Base-by-base conservation (phyloP, 2,888 invertebrate species). In the Blomia tropicalis region DNA sequence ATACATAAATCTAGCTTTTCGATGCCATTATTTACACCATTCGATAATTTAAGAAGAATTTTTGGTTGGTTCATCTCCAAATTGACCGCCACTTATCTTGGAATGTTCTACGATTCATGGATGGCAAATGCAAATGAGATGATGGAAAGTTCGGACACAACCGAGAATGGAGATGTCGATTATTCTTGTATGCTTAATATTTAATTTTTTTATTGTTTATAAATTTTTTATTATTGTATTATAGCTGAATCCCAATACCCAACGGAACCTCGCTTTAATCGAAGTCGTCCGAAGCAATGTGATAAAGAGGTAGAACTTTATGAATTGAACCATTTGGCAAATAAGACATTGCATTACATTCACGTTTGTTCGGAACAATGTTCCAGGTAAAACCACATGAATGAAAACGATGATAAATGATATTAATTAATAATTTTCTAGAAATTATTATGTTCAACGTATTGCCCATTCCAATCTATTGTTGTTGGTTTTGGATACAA, bases 251-350 rank as follows among this genome's bases (percentile, higher is more conserved):
- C 7, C 14, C 60, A 36, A 27, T 53, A n/a, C n/a, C n/a, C n/a
- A n/a, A n/a, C n/a, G n/a, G n/a, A n/a, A n/a, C n/a, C n/a, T n/a
- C n/a, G n/a, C n/a, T n/a, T n/a, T n/a, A n/a, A n/a, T n/a, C n/a
- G n/a, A 70, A 89, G 89, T 0, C 78, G 84, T 51, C 86, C 87
- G 0, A 83, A 85, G 62, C 84, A 88, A 3, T 91, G 90, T 72
- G 90, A 90, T 73, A 80, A 86, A 72, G 82, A 85, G 73, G 80
- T 82, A 63, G 80, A 79, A 36, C 75, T 87, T 2, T 87, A 82
- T 61, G 69, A 69, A 65, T 67, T 63, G 43, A 27, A 19, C 23
- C 25, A 29, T 22, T 51, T 51, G 14, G 11, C 25, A 14, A 56
- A 56, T 36, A 27, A 56, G 23, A 56, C 56, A 5, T 30, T 23